phyloP scores from a whole-genome alignment of 2,113 vertebrate species.

The Amblyornis subalaris region DNA sequence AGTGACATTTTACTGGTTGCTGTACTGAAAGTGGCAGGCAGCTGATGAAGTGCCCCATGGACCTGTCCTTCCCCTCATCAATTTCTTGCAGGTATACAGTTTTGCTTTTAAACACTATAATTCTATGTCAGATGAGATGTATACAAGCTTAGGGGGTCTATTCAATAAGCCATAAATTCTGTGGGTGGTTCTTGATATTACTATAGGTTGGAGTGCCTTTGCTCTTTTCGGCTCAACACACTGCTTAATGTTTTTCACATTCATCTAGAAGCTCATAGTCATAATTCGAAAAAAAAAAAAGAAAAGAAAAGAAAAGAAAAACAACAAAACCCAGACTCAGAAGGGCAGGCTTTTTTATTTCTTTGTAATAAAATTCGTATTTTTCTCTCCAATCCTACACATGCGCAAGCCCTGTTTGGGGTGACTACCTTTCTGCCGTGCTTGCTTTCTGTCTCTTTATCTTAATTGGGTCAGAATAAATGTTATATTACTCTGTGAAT shows the following conservation, averaged over 20 bases:
- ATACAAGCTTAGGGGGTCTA: neutral
- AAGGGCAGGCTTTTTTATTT: neutral
- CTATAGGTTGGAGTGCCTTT: neutral
- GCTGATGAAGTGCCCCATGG: neutral
- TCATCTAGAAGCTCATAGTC: neutral
- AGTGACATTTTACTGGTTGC: conserved; percentile 27
- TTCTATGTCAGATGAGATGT: neutral
- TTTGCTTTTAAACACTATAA: conserved; percentile 18
- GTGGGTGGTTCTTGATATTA: neutral
- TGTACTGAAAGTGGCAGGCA: conserved; percentile 1
- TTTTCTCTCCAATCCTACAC: neutral
- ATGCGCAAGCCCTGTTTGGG: neutral
- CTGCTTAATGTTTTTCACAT: neutral
- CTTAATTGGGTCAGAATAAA: neutral
- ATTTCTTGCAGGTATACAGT: neutral
- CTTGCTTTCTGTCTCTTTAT: neutral
- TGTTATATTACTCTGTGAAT: neutral
- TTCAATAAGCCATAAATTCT: neutral
- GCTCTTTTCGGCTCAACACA: neutral
- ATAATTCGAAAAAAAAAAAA: neutral
- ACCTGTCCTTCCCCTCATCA: conserved; percentile 19
- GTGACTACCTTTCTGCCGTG: neutral
- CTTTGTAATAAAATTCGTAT: neutral
- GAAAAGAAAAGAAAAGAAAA: neutral
- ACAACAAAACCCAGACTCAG: neutral